Evolutionary conservation across 2,113 vertebrate genomes (phyloP).

Genomic region (Danionella cerebrum): DNA sequence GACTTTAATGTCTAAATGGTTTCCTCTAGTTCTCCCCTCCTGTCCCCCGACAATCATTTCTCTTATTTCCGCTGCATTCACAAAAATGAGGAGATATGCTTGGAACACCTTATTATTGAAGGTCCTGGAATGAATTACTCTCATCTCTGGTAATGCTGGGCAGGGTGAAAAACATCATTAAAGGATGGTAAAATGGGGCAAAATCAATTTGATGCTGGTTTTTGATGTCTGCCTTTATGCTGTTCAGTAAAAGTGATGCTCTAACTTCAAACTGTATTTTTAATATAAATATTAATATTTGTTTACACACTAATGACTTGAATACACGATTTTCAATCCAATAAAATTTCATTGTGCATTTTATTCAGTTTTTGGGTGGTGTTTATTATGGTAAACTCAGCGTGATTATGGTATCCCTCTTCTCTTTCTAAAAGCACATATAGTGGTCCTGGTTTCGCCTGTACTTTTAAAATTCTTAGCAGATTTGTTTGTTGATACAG

Average conservation of each 20-base stretch:
- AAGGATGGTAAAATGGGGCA: conserved; percentile 43
- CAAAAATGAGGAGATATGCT: conserved; percentile 48
- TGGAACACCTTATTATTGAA: conserved; percentile 43
- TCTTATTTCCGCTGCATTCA: conserved; percentile 59
- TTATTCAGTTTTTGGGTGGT: no score
- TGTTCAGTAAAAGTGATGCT: background rate
- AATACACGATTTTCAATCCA: no score
- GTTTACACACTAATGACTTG: no score
- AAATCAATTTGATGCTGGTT: conserved; percentile 46
- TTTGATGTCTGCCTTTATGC: conserved; percentile 25
- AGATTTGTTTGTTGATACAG: no score
- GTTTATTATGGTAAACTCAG: no score
- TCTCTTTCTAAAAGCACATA: no score
- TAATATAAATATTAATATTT: no score
- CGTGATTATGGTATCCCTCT: no score
- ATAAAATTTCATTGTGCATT: no score
- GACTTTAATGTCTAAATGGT: conserved; percentile 62
- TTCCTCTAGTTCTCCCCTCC: conserved; percentile 57
- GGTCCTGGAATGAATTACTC: conserved; percentile 61
- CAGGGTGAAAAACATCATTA: conserved; percentile 45
- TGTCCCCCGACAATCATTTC: conserved; percentile 60
- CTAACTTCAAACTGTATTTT: no score
- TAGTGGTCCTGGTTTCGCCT: no score
- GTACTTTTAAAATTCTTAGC: no score
- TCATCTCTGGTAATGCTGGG: conserved; percentile 53